Conservation (phyloP, 1,140 invertebrate genomes). For the Chrysopa pallens region DNA sequence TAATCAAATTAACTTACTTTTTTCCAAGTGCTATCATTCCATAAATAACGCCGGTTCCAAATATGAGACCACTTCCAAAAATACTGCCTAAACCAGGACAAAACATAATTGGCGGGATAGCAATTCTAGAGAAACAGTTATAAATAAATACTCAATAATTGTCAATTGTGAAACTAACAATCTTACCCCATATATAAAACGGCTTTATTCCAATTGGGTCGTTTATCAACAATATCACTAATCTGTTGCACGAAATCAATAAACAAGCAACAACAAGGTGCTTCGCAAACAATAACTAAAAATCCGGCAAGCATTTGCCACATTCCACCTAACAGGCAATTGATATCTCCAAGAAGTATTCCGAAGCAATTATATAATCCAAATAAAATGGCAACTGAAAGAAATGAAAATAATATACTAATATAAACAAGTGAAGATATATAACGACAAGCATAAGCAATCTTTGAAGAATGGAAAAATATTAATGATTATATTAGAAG, state of each 20-base stretch:
- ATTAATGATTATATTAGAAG: no score
- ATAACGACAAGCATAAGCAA: no score
- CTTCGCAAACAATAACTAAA: slow-evolving; percentile 70
- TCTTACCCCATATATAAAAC: slow-evolving; percentile 69
- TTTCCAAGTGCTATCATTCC: slow-evolving; percentile 85
- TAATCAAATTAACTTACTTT: slow-evolving; percentile 47
- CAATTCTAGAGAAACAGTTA: slow-evolving; percentile 36
- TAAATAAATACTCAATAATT: neutral
- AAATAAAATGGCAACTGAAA: slow-evolving; percentile 73
- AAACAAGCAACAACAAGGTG: slow-evolving; percentile 88
- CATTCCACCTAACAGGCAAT: slow-evolving; percentile 63
- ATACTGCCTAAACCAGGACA: slow-evolving; percentile 58
- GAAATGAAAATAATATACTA: no score
- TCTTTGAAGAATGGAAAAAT: no score
- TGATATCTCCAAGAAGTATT: slow-evolving; percentile 42
- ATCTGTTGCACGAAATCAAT: slow-evolving; percentile 79
- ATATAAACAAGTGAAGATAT: no score
- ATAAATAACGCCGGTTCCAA: slow-evolving; percentile 75
- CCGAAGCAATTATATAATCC: slow-evolving; percentile 61
- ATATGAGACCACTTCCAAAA: slow-evolving; percentile 74
- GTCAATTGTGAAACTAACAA: slow-evolving; percentile 1
- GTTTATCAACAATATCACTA: slow-evolving; percentile 59
- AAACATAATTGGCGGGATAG: slow-evolving; percentile 59
- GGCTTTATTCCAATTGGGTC: slow-evolving; percentile 84
- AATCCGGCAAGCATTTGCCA: slow-evolving; percentile 82